Evolutionary conservation across 1,140 invertebrate species (phyloP).

Genomic region (Trachelipus rathkii): DNA sequence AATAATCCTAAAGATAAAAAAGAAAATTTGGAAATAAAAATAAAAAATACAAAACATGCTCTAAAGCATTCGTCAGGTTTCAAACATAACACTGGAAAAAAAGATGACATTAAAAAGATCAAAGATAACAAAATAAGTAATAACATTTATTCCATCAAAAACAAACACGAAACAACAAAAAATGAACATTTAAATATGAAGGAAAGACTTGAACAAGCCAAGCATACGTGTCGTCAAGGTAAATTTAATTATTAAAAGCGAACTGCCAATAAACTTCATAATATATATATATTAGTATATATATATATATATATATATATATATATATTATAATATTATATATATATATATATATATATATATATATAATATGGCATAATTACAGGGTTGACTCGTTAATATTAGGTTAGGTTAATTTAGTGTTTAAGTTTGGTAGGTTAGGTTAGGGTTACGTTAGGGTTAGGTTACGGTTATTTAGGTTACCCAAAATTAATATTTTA

Average conservation of each 20-base stretch:
- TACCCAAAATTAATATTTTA: too few relatives aligned
- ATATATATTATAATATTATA: too few relatives aligned
- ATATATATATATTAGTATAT: too few relatives aligned
- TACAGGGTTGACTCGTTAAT: too few relatives aligned
- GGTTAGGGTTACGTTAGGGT: too few relatives aligned
- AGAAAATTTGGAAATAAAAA: conserved; percentile 1
- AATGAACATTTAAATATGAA: conserved; percentile 7
- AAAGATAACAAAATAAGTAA: conserved; percentile 18
- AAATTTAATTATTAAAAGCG: background rate
- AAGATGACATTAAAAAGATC: conserved; percentile 16
- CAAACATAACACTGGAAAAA: background rate
- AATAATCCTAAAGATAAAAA: conserved; percentile 1
- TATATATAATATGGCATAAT: too few relatives aligned
- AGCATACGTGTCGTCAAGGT: conserved; percentile 40
- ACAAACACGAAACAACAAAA: conserved; percentile 22
- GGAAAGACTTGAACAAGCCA: conserved; percentile 39
- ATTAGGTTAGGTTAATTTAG: too few relatives aligned
- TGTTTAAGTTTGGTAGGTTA: too few relatives aligned
- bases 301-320: too few relatives aligned
- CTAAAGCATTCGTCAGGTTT: background rate
- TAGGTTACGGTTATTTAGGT: too few relatives aligned
- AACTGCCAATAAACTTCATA: too few relatives aligned
- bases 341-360: too few relatives aligned
- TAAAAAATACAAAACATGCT: conserved; percentile 16
- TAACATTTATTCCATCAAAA: conserved; percentile 16